Evolutionary conservation across 23 tunicate species (phyloP), one percentile per base, ranked within the genome.

Genomic region (Ascidia mentula): DNA sequence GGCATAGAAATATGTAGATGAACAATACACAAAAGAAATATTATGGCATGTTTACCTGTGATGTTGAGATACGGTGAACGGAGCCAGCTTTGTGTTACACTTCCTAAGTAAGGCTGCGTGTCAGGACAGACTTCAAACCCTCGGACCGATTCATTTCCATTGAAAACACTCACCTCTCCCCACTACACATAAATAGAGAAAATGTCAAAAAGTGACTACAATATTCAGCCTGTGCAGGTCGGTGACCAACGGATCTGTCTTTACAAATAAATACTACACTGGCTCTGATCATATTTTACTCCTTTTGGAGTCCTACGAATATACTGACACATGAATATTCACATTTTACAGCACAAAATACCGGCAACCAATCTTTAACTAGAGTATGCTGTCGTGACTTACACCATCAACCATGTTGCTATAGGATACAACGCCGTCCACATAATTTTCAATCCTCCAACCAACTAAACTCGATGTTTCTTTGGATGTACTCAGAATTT

Each of bases 41-140:
- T n/a, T n/a, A n/a, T n/a, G n/a, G n/a, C n/a, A n/a, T n/a, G 74
- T 20, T 32, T 30, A 85, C 89, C 89, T 60, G 73, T 45, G 31
- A 85, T 33, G 40, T 72, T 34, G 3, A 87, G 31, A 7, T 31
- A 53, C 3, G 93, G 93, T 12, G 85, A 71, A 7, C 80, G 79
- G 8, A 88, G 80, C 93, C 93, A 88, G 34, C 83, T 82, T 82
- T 82, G 83, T 22, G 78, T 69, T 53, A 40, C 78, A 0, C 36
- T 34, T 46, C 72, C 35, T 6, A 31, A 34, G 30, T 30, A 28
- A 31, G 37, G 46, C 17, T 33, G 74, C 22, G 40, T 34, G 77
- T 84, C 78, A 13, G 86, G 86, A 45, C 93, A 88, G 30, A 88
- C 75, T 77, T 82, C 83, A 77, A 59, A 88, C 0, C 93, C 87